Percentiles rank a stretch among this genome's conserved stretches.
These are phyloP conservation scores for Volucella inflata DNA, from an alignment of 2,888 invertebrate genomes.

Conservation along the genomic window DNA sequence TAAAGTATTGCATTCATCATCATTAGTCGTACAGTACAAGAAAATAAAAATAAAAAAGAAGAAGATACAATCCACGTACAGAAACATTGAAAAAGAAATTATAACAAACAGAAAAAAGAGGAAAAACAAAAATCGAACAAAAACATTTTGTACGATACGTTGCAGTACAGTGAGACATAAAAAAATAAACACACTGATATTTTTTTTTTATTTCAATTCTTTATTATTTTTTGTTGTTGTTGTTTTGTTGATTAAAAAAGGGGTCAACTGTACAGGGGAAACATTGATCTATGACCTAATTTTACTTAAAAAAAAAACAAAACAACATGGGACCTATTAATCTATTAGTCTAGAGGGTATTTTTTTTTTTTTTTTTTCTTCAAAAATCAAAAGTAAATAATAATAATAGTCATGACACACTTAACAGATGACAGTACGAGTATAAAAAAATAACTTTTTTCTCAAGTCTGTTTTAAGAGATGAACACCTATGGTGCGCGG, in stretches of 20 bases:
- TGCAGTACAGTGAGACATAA: slow-evolving; percentile 67
- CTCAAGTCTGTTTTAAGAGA: slow-evolving; percentile 15
- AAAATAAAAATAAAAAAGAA: slow-evolving; percentile 41
- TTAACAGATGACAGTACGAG: slow-evolving; percentile 69
- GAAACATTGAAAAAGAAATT: slow-evolving; percentile 54
- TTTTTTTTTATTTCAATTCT: neutral
- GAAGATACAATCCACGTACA: slow-evolving; percentile 45
- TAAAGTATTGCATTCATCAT: slow-evolving; percentile 72
- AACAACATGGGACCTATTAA: slow-evolving; percentile 9
- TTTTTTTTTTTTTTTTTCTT: too few relatives aligned
- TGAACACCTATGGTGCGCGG: slow-evolving; percentile 58
- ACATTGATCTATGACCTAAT: slow-evolving; percentile 68
- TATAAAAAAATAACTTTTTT: slow-evolving; percentile 37
- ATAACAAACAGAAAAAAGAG: slow-evolving; percentile 37
- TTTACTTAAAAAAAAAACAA: slow-evolving; percentile 47
- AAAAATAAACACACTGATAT: slow-evolving; percentile 53
- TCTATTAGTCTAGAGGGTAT: slow-evolving; percentile 24
- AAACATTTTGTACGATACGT: slow-evolving; percentile 59
- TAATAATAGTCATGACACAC: slow-evolving; percentile 51
- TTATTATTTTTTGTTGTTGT: neutral
- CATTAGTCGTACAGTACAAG: slow-evolving; percentile 63
- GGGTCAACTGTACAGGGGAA: slow-evolving; percentile 51
- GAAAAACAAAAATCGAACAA: slow-evolving; percentile 35
- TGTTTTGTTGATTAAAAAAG: neutral
- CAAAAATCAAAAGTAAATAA: slow-evolving; percentile 11